Base-by-base conservation (phyloP, 92 coral and sea anemone species). In the Epizoanthus illoricatus region DNA sequence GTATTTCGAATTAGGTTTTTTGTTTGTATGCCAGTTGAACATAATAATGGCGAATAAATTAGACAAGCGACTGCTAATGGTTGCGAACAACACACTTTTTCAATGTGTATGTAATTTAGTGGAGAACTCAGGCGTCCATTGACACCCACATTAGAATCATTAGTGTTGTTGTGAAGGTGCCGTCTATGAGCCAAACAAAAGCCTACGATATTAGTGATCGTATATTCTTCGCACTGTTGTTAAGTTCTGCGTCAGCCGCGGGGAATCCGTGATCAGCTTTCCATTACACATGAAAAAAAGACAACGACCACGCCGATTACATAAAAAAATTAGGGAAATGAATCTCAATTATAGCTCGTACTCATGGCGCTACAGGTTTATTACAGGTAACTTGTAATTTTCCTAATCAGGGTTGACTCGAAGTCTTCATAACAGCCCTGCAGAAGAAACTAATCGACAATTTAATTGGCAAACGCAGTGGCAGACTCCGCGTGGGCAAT, bases 101-200 rank as follows among this genome's bases (percentile, higher is more conserved):
- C 56, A 42, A 69, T 63, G 52, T 78, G 71, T 45, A 63, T 78
- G 71, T 78, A 63, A 78, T 78, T 78, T 78, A 63, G 61, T 62
- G 82, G 33, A 64, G 59, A 60, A 3, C 24, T 41, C n/a, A 20
- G 71, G 45, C 12, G 41, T 19, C 72, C 39, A 62, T 78, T 78
- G 24, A 78, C 49, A 78, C 64, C 60, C 45, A 58, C 72, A 78
- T 59, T 64, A 42, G 64, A 58, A 66, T 78, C 71, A 78, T 78
- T 78, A 78, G 82, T n/a, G 15, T 24, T 63, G 60, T 78, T 78
- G 64, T 41, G n/a, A 63, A 78, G 81, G n/a, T 75, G 63, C 81
- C 69, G 67, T 58, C 40, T 56, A 43, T 63, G 41, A 42, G 7
- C 82, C 47, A 62, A 63, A 78, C 49, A 78, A 75, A 33, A 40